Evolutionary conservation across 2,888 invertebrate genomes (phyloP).

Genomic region (Prosopocoilus inquinatus): DNA sequence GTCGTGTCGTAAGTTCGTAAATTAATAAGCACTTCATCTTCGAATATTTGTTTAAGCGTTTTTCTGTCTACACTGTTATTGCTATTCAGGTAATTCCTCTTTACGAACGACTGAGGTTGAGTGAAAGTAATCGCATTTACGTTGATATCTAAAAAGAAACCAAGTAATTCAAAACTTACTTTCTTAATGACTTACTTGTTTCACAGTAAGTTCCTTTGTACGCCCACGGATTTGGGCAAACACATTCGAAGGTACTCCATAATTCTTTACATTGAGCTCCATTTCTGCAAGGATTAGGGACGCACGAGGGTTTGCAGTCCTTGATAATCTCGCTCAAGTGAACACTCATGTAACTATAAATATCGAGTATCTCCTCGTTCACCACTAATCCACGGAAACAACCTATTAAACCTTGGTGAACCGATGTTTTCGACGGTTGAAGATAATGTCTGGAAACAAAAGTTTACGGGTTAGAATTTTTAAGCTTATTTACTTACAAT

Average conservation of each 20-base stretch:
- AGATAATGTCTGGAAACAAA: conserved; percentile 40
- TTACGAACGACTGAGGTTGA: conserved; percentile 74
- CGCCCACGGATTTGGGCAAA: conserved; percentile 90
- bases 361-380: conserved; percentile 86
- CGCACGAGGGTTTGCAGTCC: conserved; percentile 92
- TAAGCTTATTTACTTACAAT: conserved; percentile 62
- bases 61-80: conserved; percentile 57
- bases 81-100: conserved; percentile 69
- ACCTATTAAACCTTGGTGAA: conserved; percentile 87
- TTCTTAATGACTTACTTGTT: conserved; percentile 62
- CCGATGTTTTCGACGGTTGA: conserved; percentile 73
- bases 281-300: conserved; percentile 90
- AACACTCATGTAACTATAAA: conserved; percentile 90
- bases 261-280: conserved; percentile 86
- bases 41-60: conserved; percentile 70
- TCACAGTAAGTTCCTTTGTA: conserved; percentile 89
- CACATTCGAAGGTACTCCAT: conserved; percentile 91
- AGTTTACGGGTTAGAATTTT: background rate
- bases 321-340: conserved; percentile 88
- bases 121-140: conserved; percentile 85
- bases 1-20: conserved; percentile 82
- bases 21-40: conserved; percentile 81
- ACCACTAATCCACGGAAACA: conserved; percentile 91
- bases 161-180: background rate
- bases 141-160: conserved; percentile 75